These are phyloP conservation scores for Athrips mouffetella DNA, from an alignment of 2,888 invertebrate species.

Conservation along the genomic window DNA sequence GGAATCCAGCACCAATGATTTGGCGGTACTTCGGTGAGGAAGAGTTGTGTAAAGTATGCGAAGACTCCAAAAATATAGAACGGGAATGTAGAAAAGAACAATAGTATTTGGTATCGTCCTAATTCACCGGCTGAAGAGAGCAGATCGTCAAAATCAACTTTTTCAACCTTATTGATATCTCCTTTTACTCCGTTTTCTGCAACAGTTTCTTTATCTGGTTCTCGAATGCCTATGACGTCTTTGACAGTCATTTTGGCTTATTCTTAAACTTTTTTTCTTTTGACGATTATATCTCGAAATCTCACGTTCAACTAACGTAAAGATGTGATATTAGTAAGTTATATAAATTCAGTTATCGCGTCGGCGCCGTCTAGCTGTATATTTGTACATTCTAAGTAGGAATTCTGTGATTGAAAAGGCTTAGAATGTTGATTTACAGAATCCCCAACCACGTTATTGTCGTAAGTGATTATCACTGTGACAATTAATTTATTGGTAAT, in stretches of 20 bases:
- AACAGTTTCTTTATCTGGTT: conserved; percentile 5
- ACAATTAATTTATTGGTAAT: no score
- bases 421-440: no score
- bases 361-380: no score
- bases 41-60: conserved; percentile 42
- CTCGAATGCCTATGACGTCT: conserved; percentile 16
- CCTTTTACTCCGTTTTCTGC: background rate
- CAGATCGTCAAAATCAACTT: conserved; percentile 43
- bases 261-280: no score
- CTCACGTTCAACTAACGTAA: no score
- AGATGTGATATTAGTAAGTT: no score
- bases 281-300: no score
- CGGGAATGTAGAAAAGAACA: conserved; percentile 41
- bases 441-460: no score
- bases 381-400: no score
- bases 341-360: no score
- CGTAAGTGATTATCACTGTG: no score
- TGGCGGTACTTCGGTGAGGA: conserved; percentile 44
- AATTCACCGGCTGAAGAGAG: conserved; percentile 43
- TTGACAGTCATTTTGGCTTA: conserved; percentile 22
- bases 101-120: conserved; percentile 39
- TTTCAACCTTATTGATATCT: conserved; percentile 19
- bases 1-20: conserved; percentile 50
- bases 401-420: no score
- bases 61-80: conserved; percentile 43